Evolutionary conservation across 1,140 invertebrate species (phyloP), one percentile per base, ranked within the genome.

Genomic region (Nasonia giraulti): DNA sequence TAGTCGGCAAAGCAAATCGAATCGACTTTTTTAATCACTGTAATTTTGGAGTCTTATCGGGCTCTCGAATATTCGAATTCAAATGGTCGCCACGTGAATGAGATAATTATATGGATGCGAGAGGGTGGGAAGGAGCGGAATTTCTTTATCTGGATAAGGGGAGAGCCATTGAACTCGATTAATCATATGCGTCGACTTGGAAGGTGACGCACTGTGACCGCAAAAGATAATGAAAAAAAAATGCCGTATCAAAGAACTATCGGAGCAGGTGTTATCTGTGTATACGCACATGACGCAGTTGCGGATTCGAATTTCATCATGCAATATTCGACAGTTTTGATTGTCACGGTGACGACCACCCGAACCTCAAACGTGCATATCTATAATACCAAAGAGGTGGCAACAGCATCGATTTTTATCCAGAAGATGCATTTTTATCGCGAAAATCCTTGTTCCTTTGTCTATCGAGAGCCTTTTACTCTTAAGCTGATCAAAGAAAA

Each of bases 301-400:
- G 3, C 47, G 20, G n/a, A 40, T 40, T 27, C 71, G 8, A n/a
- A 80, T 80, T 79, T 79, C 68, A 71, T 84, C 68, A 80, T 74
- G n/a, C 66, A 33, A 66, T 66, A 76, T 82, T 62, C 20, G 6
- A n/a, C 4, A 62, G 55, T 62, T 62, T 62, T n/a, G 55, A 10
- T 55, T 17, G 50, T 55, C 11, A 55, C 50, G 50, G 0, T 44
- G 40, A 44, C 40, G 40, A 44, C 8, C 40, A 11, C 40, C 1
- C 10, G 0, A 10, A 44, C 40, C 7, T 44, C 8, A 7, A 44
- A 44, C 10, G 40, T 44, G 40, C 40, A 44, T 44, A 4, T 50
- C 47, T 17, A 2, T 11, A 50, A 50, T 4, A 2, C 27, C 27
- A 27, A 27, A 27, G 27, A 27, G 27, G 27, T 27, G 27, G 27